Evolutionary conservation across 2,113 vertebrate genomes (phyloP).

Genomic region (Erythrolamprus reginae): DNA sequence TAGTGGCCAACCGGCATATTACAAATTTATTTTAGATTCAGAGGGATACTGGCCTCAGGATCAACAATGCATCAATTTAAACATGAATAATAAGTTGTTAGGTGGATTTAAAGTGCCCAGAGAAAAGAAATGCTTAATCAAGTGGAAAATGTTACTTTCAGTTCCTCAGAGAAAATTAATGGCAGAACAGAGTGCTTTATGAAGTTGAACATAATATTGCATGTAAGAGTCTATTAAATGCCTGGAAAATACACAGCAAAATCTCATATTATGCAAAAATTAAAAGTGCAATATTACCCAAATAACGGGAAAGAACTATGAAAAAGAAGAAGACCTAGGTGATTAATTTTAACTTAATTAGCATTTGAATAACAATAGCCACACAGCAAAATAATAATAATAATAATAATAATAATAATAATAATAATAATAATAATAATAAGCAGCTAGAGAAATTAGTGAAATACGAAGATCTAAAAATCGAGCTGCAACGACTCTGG

Average conservation of each 20-base stretch:
- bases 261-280: slow-evolving; percentile 62
- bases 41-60: slow-evolving; percentile 34
- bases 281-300: slow-evolving; percentile 51
- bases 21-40: slow-evolving; percentile 41
- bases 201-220: slow-evolving; percentile 66
- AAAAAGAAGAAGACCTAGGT: slow-evolving; percentile 42
- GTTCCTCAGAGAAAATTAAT: slow-evolving; percentile 70
- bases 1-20: too few species aligned
- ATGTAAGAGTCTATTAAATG: slow-evolving; percentile 48
- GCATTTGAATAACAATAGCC: slow-evolving; percentile 53
- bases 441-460: too few species aligned
- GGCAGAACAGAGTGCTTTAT: slow-evolving; percentile 64
- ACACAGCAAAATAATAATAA: slow-evolving; percentile 28
- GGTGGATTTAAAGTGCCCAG: slow-evolving; percentile 56
- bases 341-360: slow-evolving; percentile 17
- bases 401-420: too few species aligned
- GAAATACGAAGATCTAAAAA: too few species aligned
- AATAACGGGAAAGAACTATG: slow-evolving; percentile 52
- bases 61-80: slow-evolving; percentile 46
- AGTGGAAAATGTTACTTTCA: slow-evolving; percentile 73
- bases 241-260: slow-evolving; percentile 59
- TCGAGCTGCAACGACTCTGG: too few species aligned
- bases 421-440: too few species aligned
- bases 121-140: slow-evolving; percentile 69
- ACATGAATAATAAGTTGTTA: slow-evolving; percentile 52